Evolutionary conservation across 2,888 invertebrate genomes (phyloP), one percentile per base, ranked within the genome.

Genomic region (Volucella zonaria): DNA sequence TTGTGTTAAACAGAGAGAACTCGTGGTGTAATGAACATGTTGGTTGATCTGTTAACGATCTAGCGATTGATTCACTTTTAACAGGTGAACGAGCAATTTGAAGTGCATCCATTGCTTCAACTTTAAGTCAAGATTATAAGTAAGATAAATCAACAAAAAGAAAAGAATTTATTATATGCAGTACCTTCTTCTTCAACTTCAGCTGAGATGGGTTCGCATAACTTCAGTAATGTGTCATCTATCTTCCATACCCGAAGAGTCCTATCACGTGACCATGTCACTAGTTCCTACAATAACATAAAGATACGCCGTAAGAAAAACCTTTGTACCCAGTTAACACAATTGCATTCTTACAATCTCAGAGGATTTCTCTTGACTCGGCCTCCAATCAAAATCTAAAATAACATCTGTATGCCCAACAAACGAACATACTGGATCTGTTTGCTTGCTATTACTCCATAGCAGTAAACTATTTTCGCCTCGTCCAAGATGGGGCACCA

Each of bases 241-340:
- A 98, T 96, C 89, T 95, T 95, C 97, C 98, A 98, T 23, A 98
- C 95, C 68, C 98, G 94, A 49, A 99, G 93, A 12, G 96, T 97
- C 90, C 98, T 97, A 93, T 99, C 98, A 89, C 97, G 95, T 0
- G 97, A 97, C 98, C 98, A 99, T 1, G 98, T 98, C 0, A 98
- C 95, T 58, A 99, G 92, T 90, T 98, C 97, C 90, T 90, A 86
- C 11, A 59, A 64, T 31, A 45, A 45, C 45, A 71, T 12, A 68
- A 47, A 45, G 9, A 23, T 38, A 52, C 6, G 71, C 15, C n/a
- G 1, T 12, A 6, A n/a, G 10, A 40, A 54, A 68, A 75, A 23
- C 18, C 18, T 23, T 23, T 23, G 2, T 31, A 43, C 64, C 70
- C 73, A 64, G 15, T 8, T 43, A 42, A 6, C 3, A 4, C 14